Evolutionary conservation across 2,113 vertebrate genomes (phyloP), one percentile per base, ranked within the genome.

Genomic region (Ictalurus furcatus): DNA sequence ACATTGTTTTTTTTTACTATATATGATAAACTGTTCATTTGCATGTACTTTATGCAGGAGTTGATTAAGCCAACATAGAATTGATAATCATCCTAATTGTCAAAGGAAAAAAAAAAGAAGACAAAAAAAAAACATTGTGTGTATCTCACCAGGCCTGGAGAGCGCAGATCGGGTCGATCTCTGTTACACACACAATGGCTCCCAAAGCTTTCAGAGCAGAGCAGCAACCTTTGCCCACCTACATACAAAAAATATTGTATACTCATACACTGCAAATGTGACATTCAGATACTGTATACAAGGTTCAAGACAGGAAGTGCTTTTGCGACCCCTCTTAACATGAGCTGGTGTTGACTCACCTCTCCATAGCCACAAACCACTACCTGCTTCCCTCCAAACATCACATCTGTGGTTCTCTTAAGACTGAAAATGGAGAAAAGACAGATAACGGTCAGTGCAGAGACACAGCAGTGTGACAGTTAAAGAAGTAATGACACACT

Each of bases 361-460:
- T 99, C 98, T 93, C 98, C 98, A 92, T 99, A 99, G 87, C 98
- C 98, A 94, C 98, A 99, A 90, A 99, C 97, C 90, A 99, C 97
- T 90, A 99, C 97, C 93, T 99, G 98, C 92, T 99, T 99, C 89
- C 98, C 98, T 94, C 98, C 98, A 95, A 99, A 99, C 98, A 99
- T 99, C 91, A 99, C 97, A 93, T 99, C 98, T 9, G 98, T 99
- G 92, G 98, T 99, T 94, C 98, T 97, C 95, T 99, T 99, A 93
- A 99, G 96, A 90, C 98, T 99, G 81, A 54, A 34, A 90, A 71
- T 87, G 30, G 89, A 92, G 88, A 67, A 69, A 87, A 84, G 30
- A 85, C 79, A 86, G 44, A 54, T 67, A 83, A 40, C 17, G 48
- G 65, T 78, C 73, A 82, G 52, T 12, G 2, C 67, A 78, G 19